phyloP scores from a whole-genome alignment of 2,797 vertebrate genomes.

The Ctenopoma multispine region DNA sequence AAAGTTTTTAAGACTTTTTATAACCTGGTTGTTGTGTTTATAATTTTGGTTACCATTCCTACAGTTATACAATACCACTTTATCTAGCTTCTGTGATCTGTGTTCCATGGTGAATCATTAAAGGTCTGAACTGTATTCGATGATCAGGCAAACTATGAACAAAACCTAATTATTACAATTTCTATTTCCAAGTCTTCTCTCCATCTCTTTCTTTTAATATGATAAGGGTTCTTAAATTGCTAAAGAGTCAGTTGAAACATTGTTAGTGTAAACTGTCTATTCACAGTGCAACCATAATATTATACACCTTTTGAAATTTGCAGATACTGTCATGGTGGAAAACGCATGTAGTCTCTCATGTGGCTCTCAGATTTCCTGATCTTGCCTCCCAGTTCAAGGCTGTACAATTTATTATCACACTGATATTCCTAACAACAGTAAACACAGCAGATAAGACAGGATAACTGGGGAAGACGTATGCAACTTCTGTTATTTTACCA shows the following conservation, averaged over 20 bases:
- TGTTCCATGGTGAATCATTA: not conserved
- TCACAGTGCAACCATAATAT: not conserved
- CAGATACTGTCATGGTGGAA: not conserved
- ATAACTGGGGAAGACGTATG: conserved; percentile 10
- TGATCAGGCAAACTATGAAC: not conserved
- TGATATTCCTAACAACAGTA: conserved; percentile 14
- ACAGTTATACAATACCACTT: too few relatives aligned
- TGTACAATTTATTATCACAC: conserved; percentile 11
- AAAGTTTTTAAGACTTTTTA: too few relatives aligned
- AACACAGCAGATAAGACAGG: conserved; percentile 29
- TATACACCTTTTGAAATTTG: conserved; percentile 22
- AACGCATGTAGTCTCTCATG: conserved; percentile 13
- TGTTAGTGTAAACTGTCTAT: not conserved
- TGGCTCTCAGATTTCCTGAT: conserved; percentile 19
- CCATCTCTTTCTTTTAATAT: too few relatives aligned
- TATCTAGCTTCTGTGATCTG: not conserved
- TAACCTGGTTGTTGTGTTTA: too few relatives aligned
- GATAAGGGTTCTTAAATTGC: not conserved
- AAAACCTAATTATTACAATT: not conserved
- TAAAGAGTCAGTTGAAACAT: not conserved
- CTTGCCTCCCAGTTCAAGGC: conserved; percentile 33
- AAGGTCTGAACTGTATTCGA: not conserved
- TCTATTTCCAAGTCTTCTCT: not conserved
- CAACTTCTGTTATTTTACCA: conserved; percentile 37
- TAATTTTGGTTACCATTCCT: too few relatives aligned